phyloP scores from a whole-genome alignment of 2,113 vertebrate species.

The Vidua chalybeata region DNA sequence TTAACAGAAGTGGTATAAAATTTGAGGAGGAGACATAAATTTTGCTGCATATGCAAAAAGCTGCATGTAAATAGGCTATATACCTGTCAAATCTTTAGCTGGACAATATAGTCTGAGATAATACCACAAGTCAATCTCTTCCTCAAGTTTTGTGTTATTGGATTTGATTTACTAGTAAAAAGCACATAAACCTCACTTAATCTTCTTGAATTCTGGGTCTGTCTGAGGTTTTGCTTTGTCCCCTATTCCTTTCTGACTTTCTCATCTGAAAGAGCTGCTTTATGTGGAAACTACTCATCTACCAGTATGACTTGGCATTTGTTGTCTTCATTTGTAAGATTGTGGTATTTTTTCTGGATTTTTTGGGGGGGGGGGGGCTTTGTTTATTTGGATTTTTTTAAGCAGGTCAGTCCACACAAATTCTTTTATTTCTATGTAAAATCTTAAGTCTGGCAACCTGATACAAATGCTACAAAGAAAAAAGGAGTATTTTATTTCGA shows the following conservation, averaged over 20 bases:
- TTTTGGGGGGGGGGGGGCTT: too few species aligned
- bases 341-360: background rate
- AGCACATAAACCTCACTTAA: background rate
- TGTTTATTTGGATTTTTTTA: background rate
- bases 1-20: slow-evolving; percentile 26
- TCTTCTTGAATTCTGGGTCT: background rate
- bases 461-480: background rate
- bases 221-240: background rate
- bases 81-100: background rate
- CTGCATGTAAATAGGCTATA: slow-evolving; percentile 14
- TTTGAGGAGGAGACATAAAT: slow-evolving; percentile 26
- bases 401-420: background rate
- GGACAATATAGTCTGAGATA: background rate
- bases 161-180: slow-evolving; percentile 14
- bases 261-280: background rate
- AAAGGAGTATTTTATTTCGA: slow-evolving; percentile 1
- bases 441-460: background rate
- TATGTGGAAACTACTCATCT: background rate
- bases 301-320: background rate
- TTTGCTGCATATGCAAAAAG: slow-evolving; percentile 16
- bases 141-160: background rate
- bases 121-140: background rate
- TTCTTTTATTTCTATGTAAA: background rate
- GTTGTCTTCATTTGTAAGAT: background rate
- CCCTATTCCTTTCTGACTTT: background rate